Percentiles rank a stretch among this genome's conserved stretches.
phyloP scores from a whole-genome alignment of 2,797 vertebrate genomes.

The Pipistrellus kuhlii region DNA sequence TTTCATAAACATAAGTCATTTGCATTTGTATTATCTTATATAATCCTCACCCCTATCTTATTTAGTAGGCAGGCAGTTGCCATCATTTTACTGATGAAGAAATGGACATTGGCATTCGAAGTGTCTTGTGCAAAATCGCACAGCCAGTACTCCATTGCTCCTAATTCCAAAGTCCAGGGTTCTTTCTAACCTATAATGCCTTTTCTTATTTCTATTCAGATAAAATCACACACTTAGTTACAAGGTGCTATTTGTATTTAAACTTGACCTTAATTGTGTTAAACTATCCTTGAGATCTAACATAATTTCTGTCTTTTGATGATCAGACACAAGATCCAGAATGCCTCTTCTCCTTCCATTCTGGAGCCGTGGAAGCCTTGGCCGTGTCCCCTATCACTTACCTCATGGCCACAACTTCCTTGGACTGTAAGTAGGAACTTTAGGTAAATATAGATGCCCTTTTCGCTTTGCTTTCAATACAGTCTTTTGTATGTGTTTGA shows the following conservation, averaged over 20 bases:
- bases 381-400: slow-evolving; percentile 91
- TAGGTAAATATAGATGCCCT: not conserved
- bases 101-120: not conserved
- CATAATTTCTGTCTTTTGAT: slow-evolving; percentile 63
- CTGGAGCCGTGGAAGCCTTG: slow-evolving; percentile 91
- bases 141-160: not conserved
- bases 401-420: slow-evolving; percentile 93
- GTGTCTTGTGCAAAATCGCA: not conserved
- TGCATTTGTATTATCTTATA: not conserved
- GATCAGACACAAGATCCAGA: slow-evolving; percentile 92
- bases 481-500: not conserved
- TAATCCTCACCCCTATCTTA: not conserved
- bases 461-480: slow-evolving; percentile 36
- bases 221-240: not conserved
- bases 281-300: not conserved
- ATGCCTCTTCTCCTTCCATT: slow-evolving; percentile 93
- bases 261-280: not conserved
- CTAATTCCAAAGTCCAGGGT: not conserved
- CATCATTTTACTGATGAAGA: slow-evolving; percentile 35
- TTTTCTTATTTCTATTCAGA: slow-evolving; percentile 13
- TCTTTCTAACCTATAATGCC: not conserved
- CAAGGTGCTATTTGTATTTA: not conserved
- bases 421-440: slow-evolving; percentile 89
- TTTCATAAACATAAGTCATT: not conserved
- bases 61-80: not conserved